A percentile compares a stretch with the other conserved stretches of the same genome.
These are phyloP conservation scores for Mus pahari DNA, from an alignment of 2,113 vertebrate genomes.

Conservation along the genomic window DNA sequence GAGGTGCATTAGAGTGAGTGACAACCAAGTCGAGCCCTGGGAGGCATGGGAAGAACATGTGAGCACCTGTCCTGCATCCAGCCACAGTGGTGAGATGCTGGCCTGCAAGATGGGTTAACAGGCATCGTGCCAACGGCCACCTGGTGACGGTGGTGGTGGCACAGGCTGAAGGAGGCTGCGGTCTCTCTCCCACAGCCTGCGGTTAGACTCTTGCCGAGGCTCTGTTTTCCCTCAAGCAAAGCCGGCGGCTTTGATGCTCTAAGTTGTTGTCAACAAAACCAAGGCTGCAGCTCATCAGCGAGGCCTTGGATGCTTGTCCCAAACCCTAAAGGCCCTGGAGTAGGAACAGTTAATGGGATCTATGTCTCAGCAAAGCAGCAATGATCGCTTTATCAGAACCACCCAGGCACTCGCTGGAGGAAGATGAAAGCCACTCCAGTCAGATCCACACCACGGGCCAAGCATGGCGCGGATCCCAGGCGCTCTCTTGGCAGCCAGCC, in stretches of 20 bases:
- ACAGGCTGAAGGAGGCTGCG: neutral
- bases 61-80: neutral
- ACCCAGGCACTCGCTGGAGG: neutral
- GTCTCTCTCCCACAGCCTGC: accelerated
- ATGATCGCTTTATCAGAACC: neutral
- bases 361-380: neutral
- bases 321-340: neutral
- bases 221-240: neutral
- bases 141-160: no score
- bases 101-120: neutral
- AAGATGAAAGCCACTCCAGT: neutral
- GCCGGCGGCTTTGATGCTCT: neutral
- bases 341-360: neutral
- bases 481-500: neutral
- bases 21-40: neutral
- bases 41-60: neutral
- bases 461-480: neutral
- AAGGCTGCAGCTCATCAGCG: neutral
- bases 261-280: neutral
- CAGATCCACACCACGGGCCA: neutral
- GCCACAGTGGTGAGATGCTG: neutral
- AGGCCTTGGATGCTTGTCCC: neutral
- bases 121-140: accelerated
- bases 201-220: neutral
- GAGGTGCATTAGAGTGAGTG: neutral